These are phyloP conservation scores for Sabellastarte sp. DNA, from an alignment of 2,888 invertebrate genomes.

Conservation along the genomic window DNA sequence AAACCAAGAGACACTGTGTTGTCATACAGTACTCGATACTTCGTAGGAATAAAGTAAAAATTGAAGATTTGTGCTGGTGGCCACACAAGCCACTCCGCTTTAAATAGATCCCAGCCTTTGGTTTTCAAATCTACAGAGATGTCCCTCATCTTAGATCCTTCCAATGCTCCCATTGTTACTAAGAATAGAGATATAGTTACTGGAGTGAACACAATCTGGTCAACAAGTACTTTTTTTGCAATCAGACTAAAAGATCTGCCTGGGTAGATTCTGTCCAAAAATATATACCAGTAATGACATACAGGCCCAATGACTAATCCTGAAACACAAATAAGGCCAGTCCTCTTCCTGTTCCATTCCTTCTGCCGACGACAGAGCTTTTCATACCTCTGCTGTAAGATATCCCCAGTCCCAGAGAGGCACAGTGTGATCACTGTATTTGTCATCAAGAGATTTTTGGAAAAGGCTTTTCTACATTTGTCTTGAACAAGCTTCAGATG, in stretches of 20 bases:
- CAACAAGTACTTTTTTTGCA: slow-evolving; percentile 74
- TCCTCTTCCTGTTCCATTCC: slow-evolving; percentile 63
- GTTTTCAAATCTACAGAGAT: slow-evolving; percentile 66
- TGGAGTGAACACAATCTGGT: slow-evolving; percentile 83
- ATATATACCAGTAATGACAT: slow-evolving; percentile 83
- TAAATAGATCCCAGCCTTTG: slow-evolving; percentile 73
- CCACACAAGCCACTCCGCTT: slow-evolving; percentile 89
- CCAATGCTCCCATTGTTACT: slow-evolving; percentile 72
- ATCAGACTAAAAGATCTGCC: slow-evolving; percentile 66
- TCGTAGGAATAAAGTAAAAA: slow-evolving; percentile 81
- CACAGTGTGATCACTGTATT: slow-evolving; percentile 76
- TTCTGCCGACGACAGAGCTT: slow-evolving; percentile 36
- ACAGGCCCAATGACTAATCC: slow-evolving; percentile 77
- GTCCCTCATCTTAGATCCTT: slow-evolving; percentile 62
- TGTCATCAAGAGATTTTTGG: slow-evolving; percentile 62
- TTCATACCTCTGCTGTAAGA: slow-evolving; percentile 79
- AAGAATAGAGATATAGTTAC: slow-evolving; percentile 77
- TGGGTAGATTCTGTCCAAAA: slow-evolving; percentile 72
- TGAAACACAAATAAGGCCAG: slow-evolving; percentile 68
- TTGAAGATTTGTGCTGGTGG: slow-evolving; percentile 91
- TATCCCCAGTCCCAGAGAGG: slow-evolving; percentile 77
- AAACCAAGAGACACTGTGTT: slow-evolving; percentile 47
- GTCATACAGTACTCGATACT: slow-evolving; percentile 77
- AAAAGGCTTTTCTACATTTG: too few species aligned
- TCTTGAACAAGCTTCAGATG: too few species aligned